Evolutionary conservation across 2,797 vertebrate species (phyloP).

Genomic region (Microhierax caerulescens): DNA sequence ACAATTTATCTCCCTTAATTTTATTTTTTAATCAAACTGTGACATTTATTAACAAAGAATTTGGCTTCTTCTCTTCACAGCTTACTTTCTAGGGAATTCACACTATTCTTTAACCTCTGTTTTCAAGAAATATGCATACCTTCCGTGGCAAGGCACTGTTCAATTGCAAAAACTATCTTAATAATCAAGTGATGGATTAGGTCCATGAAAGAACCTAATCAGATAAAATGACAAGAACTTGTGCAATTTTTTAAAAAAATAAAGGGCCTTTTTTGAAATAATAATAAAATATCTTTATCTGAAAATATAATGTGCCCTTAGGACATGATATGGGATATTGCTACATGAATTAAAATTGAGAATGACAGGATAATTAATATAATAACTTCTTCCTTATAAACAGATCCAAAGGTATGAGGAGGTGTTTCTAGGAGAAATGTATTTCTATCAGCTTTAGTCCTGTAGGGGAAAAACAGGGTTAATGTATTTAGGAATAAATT

Average conservation of each 20-base stretch:
- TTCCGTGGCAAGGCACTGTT: neutral
- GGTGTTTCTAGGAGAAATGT: neutral
- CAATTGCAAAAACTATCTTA: neutral
- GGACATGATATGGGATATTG: neutral
- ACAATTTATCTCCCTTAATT: neutral
- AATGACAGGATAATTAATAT: conserved; percentile 41
- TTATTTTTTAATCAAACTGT: neutral
- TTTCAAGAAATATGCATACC: neutral
- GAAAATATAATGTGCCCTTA: neutral
- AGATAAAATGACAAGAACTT: conserved; percentile 4
- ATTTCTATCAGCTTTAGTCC: conserved; percentile 21
- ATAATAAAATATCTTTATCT: neutral
- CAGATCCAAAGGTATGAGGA: neutral
- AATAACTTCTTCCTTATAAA: conserved; percentile 39
- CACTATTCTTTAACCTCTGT: neutral
- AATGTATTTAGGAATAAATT: neutral
- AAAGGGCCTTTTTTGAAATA: neutral
- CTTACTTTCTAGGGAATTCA: conserved; percentile 13
- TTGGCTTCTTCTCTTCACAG: neutral
- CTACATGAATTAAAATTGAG: conserved; percentile 43
- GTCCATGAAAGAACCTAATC: neutral
- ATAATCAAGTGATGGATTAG: conserved; percentile 6
- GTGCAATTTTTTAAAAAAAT: neutral
- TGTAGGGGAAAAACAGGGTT: neutral
- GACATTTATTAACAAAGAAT: neutral